Percentiles rank a stretch among this genome's conserved stretches.
Evolutionary conservation across 2,113 vertebrate genomes (phyloP).

Genomic region (Sisor rabdophorus): DNA sequence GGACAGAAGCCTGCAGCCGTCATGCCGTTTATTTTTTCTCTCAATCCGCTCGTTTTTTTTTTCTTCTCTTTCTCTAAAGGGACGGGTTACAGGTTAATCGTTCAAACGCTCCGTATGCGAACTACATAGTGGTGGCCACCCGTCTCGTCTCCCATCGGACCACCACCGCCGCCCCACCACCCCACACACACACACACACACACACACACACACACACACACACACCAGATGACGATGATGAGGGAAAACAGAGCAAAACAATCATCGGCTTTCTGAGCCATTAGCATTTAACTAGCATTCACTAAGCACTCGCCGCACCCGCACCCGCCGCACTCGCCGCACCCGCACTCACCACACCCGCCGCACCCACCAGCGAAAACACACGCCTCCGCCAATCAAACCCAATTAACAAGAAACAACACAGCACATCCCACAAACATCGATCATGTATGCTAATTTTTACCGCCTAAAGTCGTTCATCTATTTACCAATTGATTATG

Average conservation of each 20-base stretch:
- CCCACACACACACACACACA: conserved; percentile 18
- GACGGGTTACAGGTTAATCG: conserved; percentile 76
- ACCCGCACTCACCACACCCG: no score
- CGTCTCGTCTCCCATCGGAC: conserved; percentile 71
- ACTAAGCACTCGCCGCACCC: not conserved
- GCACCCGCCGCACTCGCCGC: not conserved
- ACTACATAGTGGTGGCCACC: conserved; percentile 64
- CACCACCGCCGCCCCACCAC: not conserved
- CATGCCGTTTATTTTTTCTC: not conserved
- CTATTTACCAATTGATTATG: no score
- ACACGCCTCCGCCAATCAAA: not conserved
- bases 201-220: conserved; percentile 4
- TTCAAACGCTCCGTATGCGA: conserved; percentile 65
- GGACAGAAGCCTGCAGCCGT: conserved; percentile 66
- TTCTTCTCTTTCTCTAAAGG: conserved; percentile 56
- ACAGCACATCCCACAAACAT: no score
- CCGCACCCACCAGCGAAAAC: not conserved
- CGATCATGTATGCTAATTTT: no score
- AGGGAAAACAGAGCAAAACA: conserved; percentile 31
- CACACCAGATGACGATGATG: conserved; percentile 27
- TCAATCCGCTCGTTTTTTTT: not conserved
- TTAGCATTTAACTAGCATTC: not conserved
- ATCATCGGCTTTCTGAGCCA: conserved; percentile 31
- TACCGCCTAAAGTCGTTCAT: no score
- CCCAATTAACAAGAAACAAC: not conserved